Evolutionary conservation across 2,797 vertebrate species (phyloP), one percentile per base, ranked within the genome.

Genomic region (Argyrosomus regius): DNA sequence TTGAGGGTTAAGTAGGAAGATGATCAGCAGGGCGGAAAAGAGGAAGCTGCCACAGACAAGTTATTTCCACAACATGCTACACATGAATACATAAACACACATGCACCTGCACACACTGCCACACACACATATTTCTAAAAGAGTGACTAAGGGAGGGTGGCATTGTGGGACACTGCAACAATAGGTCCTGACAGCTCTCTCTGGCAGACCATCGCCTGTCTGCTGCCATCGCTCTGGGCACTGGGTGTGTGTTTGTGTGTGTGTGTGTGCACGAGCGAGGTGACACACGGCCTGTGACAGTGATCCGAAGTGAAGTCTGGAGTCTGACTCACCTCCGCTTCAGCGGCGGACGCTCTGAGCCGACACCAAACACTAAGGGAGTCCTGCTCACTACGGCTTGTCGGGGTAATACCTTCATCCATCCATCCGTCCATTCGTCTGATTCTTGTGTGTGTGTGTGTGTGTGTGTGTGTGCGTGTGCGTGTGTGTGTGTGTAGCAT

Each of bases 261-360:
- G 50, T 70, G 66, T 45, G 22, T 50, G 71, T 53, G 77, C 49
- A 81, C 63, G 85, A 5, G 76, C 26, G 83, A 14, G 78, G 82
- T 77, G 82, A 89, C 84, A 84, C 72, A 56, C 69, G 31, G 76
- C 5, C 80, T 48, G 74, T 89, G 87, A 92, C 87, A 63, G 48
- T 88, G 89, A 93, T 90, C 68, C 53, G 18, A 85, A 85, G 86
- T 58, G 89, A 92, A 87, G 85, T 80, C 57, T 58, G 58, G 83
- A 86, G 72, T 88, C 88, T 90, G 92, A 92, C 85, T 93, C 90
- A 92, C 91, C 92, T 89, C 86, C 54, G 80, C 85, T 84, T 75
- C 76, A 66, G 83, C 59, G 52, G 71, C 50, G 22, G 66, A 80
- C 28, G 76, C 86, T 83, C 88, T 75, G 76, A 86, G 87, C 86